Evolutionary conservation across 1,140 invertebrate genomes (phyloP).

Genomic region (Brachionus asplanchnoidis): DNA sequence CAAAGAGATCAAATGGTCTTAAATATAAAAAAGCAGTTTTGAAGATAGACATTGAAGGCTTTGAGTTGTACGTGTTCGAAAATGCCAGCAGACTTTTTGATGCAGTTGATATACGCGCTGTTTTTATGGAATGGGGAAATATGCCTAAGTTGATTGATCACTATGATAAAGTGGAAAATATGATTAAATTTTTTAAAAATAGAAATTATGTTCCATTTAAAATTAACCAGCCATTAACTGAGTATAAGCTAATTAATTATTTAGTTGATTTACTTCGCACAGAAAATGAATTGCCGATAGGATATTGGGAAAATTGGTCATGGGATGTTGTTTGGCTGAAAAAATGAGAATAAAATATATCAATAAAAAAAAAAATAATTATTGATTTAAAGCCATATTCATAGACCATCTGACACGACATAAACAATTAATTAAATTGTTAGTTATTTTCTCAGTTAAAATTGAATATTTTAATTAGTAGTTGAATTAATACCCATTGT

Average conservation of each 20-base stretch:
- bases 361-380: background rate
- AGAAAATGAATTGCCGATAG: background rate
- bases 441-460: no score
- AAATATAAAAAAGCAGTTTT: background rate
- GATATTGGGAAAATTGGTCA: conserved; percentile 1
- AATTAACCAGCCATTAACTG: background rate
- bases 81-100: background rate
- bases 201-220: background rate
- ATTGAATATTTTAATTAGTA: no score
- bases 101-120: background rate
- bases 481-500: no score
- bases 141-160: background rate
- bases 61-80: conserved; percentile 6
- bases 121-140: conserved; percentile 37
- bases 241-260: background rate
- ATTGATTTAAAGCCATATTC: background rate
- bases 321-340: conserved; percentile 11
- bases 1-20: background rate
- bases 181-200: background rate
- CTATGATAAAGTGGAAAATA: background rate
- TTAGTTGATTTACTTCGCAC: background rate
- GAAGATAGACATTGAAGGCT: conserved; percentile 27
- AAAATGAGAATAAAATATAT: background rate
- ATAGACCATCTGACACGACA: no score
- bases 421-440: no score